Evolutionary conservation across 2,888 invertebrate species (phyloP).

Genomic region (Catocala sponsa): DNA sequence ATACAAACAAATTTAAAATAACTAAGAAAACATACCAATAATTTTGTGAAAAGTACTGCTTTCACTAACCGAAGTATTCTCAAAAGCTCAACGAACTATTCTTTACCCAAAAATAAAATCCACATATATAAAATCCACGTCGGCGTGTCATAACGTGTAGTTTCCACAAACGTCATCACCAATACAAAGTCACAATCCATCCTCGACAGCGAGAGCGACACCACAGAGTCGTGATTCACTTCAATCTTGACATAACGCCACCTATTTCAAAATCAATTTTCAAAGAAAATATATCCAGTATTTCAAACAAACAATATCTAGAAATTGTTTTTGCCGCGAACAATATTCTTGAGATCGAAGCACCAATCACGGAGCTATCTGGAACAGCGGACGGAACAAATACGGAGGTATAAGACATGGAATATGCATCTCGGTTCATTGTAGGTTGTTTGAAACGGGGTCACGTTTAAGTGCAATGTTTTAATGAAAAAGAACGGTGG

Average conservation of each 20-base stretch:
- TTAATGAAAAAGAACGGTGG: slow-evolving; percentile 54
- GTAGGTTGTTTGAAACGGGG: slow-evolving; percentile 39
- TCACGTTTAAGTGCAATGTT: slow-evolving; percentile 48
- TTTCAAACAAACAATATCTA: slow-evolving; percentile 53
- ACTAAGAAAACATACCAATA: too few species aligned
- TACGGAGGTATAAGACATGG: slow-evolving; percentile 53
- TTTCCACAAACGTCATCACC: slow-evolving; percentile 6
- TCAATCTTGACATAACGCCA: slow-evolving; percentile 53
- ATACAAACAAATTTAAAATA: too few species aligned
- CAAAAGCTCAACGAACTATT: background rate
- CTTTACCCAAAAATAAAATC: background rate
- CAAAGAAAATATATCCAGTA: slow-evolving; percentile 53
- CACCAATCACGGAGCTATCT: slow-evolving; percentile 47
- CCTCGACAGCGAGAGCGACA: slow-evolving; percentile 2
- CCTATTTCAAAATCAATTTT: slow-evolving; percentile 53
- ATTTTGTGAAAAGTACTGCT: too few species aligned
- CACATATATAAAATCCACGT: background rate
- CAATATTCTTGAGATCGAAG: slow-evolving; percentile 49
- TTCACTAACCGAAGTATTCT: background rate
- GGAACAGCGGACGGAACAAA: slow-evolving; percentile 41
- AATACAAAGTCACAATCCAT: slow-evolving; percentile 15
- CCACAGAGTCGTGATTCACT: slow-evolving; percentile 37
- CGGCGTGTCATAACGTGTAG: background rate
- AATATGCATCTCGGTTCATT: slow-evolving; percentile 44
- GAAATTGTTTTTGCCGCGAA: slow-evolving; percentile 52